Conservation (phyloP, 2,113 vertebrate genomes). For the Microtus montanus region DNA sequence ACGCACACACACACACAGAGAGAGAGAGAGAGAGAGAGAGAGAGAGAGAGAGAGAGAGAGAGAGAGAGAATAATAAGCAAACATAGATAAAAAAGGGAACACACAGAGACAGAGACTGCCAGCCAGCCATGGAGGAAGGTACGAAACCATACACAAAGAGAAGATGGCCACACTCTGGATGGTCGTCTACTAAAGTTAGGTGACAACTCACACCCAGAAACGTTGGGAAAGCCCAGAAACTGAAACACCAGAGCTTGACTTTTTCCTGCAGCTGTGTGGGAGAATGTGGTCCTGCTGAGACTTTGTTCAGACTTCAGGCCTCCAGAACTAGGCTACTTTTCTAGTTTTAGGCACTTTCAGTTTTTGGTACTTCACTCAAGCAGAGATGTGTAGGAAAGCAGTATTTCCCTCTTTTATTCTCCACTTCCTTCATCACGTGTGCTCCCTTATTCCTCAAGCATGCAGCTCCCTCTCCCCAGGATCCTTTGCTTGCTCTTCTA, state of each 20-base stretch:
- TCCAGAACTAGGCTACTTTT: not conserved
- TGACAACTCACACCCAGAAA: not conserved
- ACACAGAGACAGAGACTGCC: not conserved
- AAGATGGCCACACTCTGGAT: not conserved
- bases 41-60: no score
- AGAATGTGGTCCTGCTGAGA: not conserved
- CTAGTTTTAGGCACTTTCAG: not conserved
- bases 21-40: no score
- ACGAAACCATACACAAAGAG: not conserved
- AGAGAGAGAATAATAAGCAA: not conserved
- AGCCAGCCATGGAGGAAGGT: not conserved
- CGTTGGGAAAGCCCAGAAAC: not conserved
- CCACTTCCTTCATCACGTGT: not conserved
- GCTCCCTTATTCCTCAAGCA: not conserved
- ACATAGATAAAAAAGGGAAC: not conserved
- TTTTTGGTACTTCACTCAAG: not conserved
- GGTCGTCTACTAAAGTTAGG: no score
- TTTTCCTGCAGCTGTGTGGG: no score
- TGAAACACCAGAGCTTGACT: not conserved
- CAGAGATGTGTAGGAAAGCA: not conserved
- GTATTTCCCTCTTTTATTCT: no score
- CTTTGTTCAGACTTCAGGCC: not conserved
- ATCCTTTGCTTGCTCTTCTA: not conserved
- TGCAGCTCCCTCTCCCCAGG: not conserved
- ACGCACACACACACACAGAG: not conserved